Evolutionary conservation across 2,113 vertebrate genomes (phyloP), one percentile per base, ranked within the genome.

Genomic region (Mormyrus lacerda): DNA sequence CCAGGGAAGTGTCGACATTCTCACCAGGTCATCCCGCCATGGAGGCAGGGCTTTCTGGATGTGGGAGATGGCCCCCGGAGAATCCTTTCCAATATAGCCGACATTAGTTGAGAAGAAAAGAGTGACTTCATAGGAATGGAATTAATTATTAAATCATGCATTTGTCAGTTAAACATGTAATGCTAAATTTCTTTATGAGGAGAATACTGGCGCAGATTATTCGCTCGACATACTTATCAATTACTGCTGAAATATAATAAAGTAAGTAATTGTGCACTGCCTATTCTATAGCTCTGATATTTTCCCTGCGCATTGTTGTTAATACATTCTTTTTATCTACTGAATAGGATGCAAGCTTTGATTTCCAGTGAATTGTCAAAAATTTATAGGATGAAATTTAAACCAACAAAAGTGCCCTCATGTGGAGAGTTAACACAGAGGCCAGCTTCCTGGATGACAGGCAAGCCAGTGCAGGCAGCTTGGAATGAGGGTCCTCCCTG

Each of bases 1-100:
- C 15, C 39, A 21, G 55, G 27, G 44, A 48, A 31, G 44, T 27
- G 24, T 83, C 48, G 8, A 9, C 88, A 90, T 89, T 90, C 55
- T 96, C 93, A 96, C 96, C 95, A 94, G 89, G 92, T 96, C 95
- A 88, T 96, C 95, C 84, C 94, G 94, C 95, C 95, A 95, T 7
- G 91, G 87, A 79, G 93, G 91, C 85, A 94, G 94, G n/a, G 93
- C 94, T 50, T 92, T 95, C 92, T 94, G 94, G 91, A 94, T 90
- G 39, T 93, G 93, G 91, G 89, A 92, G 65, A 93, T 65, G 35
- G 95, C 95, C 47, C 92, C 85, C 0, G 90, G 90, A 17, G 50
- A 61, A 48, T 96, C 95, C 96, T 96, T 88, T 83, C 13, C 86
- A 90, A 21, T 51, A 53, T 48, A 92, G 79, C 50, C 19, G n/a